phyloP scores from a whole-genome alignment of 1,140 invertebrate species.

The Dendroctonus valens region DNA sequence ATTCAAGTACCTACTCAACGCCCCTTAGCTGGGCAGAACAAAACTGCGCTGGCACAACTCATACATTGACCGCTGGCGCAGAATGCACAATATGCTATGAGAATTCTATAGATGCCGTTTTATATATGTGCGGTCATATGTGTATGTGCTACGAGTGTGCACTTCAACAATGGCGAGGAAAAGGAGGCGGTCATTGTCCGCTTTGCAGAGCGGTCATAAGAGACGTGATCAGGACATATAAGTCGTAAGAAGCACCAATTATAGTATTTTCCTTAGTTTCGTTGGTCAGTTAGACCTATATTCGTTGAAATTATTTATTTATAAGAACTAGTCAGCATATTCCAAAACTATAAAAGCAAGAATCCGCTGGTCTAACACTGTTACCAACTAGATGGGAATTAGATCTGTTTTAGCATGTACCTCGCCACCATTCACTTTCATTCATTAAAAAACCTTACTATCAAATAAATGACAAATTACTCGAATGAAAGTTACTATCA shows the following conservation, averaged over 20 bases:
- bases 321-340: neutral
- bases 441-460: neutral
- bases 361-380: too few relatives aligned
- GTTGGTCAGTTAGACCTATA: too few relatives aligned
- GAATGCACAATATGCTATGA: slow-evolving; percentile 97
- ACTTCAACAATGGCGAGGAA: slow-evolving; percentile 84
- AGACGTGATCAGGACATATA: slow-evolving; percentile 94
- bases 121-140: slow-evolving; percentile 98
- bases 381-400: too few relatives aligned
- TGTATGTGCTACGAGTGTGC: slow-evolving; percentile 98
- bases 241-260: slow-evolving; percentile 60
- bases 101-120: slow-evolving; percentile 84
- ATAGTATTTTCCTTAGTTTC: slow-evolving; percentile 8
- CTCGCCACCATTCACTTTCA: neutral
- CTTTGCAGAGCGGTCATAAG: slow-evolving; percentile 89
- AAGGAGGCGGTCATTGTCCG: slow-evolving; percentile 88
- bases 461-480: neutral
- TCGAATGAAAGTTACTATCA: slow-evolving; percentile 21
- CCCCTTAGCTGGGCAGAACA: slow-evolving; percentile 49
- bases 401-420: too few relatives aligned
- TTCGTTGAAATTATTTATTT: neutral
- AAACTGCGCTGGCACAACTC: slow-evolving; percentile 49
- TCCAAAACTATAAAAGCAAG: too few relatives aligned
- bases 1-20: slow-evolving; percentile 48
- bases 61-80: slow-evolving; percentile 53